A percentile compares a stretch with the other conserved stretches of the same genome.
Conservation (phyloP, 1,140 invertebrate species). For the Drosophila bifasciata region DNA sequence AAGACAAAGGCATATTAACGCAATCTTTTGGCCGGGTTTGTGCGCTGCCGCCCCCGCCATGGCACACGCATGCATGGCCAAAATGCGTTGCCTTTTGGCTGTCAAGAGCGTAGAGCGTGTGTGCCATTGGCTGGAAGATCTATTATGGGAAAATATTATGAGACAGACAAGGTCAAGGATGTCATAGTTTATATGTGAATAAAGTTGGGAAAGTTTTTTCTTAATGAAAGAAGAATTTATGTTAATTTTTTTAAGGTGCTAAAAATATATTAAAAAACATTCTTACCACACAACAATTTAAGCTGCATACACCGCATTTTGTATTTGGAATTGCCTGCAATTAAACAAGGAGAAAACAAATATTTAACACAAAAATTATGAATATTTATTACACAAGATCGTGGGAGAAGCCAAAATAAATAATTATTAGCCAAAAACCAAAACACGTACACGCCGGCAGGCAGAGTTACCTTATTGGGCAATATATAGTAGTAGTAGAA, state of each 20-base stretch:
- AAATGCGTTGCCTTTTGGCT: slow-evolving; percentile 27
- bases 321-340: slow-evolving; percentile 63
- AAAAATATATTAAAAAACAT: too few relatives aligned
- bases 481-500: slow-evolving; percentile 63
- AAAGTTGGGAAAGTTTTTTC: too few relatives aligned
- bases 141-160: slow-evolving; percentile 61
- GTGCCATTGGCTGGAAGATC: slow-evolving; percentile 49
- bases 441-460: slow-evolving; percentile 41
- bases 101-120: slow-evolving; percentile 13
- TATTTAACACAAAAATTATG: slow-evolving; percentile 56
- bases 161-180: slow-evolving; percentile 69
- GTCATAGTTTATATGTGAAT: neutral
- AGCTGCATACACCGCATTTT: slow-evolving; percentile 65
- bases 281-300: slow-evolving; percentile 58
- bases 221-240: too few relatives aligned
- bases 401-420: slow-evolving; percentile 60
- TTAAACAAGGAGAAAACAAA: slow-evolving; percentile 33
- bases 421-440: slow-evolving; percentile 45
- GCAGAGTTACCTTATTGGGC: slow-evolving; percentile 62
- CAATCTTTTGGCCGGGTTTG: slow-evolving; percentile 39
- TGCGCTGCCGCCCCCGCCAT: slow-evolving; percentile 44
- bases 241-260: too few relatives aligned
- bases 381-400: slow-evolving; percentile 74
- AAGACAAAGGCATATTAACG: slow-evolving; percentile 72
- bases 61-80: slow-evolving; percentile 49